These are phyloP conservation scores for Lepus timidus DNA, from an alignment of 2,113 vertebrate species.

Conservation along the genomic window DNA sequence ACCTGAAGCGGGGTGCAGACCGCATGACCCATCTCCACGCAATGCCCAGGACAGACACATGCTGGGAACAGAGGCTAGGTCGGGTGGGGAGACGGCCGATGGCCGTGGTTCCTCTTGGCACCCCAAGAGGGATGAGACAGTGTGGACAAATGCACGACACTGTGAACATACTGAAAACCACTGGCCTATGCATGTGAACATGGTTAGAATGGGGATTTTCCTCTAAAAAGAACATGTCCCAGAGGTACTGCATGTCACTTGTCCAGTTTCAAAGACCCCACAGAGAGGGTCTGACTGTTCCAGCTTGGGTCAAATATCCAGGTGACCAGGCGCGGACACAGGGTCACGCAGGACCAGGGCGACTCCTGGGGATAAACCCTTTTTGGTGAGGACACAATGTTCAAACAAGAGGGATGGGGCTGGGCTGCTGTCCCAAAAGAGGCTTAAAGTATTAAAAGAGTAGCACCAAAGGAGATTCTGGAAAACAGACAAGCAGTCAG, in stretches of 20 bases:
- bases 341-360: not conserved
- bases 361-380: not conserved
- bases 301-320: not conserved
- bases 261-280: not conserved
- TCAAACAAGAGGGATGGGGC: not conserved
- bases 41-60: not conserved
- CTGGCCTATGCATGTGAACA: not conserved
- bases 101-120: not conserved
- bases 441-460: not conserved
- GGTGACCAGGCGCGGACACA: not conserved
- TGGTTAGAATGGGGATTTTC: not conserved
- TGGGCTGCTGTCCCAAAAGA: not conserved
- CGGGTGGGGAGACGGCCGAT: not conserved
- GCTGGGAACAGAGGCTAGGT: not conserved
- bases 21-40: not conserved
- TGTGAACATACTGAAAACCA: not conserved
- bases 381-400: not conserved
- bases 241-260: not conserved
- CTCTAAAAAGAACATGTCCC: not conserved
- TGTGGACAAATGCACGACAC: not conserved
- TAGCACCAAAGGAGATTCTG: not conserved
- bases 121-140: no score
- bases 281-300: not conserved
- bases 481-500: not conserved
- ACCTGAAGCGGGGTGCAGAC: not conserved